Conservation (phyloP, 2,888 invertebrate genomes). For the Sphaeridia pumilis region DNA sequence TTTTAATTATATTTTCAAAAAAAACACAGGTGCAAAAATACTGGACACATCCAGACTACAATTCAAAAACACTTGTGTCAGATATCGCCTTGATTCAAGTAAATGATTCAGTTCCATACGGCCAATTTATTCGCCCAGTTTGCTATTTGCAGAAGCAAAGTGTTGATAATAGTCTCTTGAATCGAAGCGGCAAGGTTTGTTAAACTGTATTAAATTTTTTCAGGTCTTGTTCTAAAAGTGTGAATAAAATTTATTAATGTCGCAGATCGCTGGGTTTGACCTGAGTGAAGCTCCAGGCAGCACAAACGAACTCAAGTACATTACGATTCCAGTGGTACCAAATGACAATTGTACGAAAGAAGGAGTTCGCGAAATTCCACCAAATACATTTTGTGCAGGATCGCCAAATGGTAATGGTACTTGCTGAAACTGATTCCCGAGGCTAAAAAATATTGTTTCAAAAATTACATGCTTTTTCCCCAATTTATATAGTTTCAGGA, state of each 20-base stretch:
- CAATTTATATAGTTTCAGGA: not conserved
- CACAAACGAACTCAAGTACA: not conserved
- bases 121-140: slow-evolving; percentile 6
- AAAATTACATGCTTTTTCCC: not conserved
- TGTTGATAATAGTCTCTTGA: not conserved
- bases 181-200: not conserved
- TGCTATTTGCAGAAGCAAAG: slow-evolving; percentile 1
- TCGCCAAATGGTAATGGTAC: not conserved
- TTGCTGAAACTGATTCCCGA: not conserved
- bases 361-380: not conserved
- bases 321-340: not conserved
- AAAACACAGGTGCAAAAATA: not conserved
- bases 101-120: not conserved
- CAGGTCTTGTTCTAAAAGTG: not conserved
- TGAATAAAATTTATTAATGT: not conserved
- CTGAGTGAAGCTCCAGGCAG: not conserved
- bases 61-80: not conserved
- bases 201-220: not conserved
- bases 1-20: not conserved
- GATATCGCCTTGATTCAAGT: slow-evolving; percentile 4
- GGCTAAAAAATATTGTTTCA: not conserved
- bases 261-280: slow-evolving; percentile 8
- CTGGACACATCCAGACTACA: slow-evolving; percentile 1
- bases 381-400: not conserved
- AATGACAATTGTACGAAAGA: not conserved